phyloP scores from a whole-genome alignment of 2,888 invertebrate genomes.

The Yponomeuta cagnagella region DNA sequence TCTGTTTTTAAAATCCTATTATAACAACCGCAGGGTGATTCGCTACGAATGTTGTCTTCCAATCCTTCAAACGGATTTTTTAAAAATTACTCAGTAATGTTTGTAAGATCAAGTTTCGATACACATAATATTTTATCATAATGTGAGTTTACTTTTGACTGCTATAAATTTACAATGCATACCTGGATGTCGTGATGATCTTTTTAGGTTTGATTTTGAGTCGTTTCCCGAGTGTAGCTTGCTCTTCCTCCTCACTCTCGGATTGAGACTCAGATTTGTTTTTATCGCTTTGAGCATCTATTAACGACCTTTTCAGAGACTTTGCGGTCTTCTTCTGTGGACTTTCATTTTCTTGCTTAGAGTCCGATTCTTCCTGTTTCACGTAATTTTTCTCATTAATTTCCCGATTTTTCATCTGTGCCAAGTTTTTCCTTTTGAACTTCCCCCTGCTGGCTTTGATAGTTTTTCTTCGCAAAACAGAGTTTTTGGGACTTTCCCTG shows the following conservation, averaged over 20 bases:
- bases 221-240: conserved; percentile 55
- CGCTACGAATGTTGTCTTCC: too few relatives aligned
- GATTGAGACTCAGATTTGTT: conserved; percentile 67
- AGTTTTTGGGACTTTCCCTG: conserved; percentile 30
- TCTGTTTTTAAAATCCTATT: too few relatives aligned
- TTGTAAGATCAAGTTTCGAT: too few relatives aligned
- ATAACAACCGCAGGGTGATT: too few relatives aligned
- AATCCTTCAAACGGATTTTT: too few relatives aligned
- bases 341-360: conserved; percentile 35
- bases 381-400: conserved; percentile 28
- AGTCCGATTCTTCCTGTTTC: conserved; percentile 36
- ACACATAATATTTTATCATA: too few relatives aligned
- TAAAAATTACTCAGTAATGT: too few relatives aligned
- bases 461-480: conserved; percentile 52
- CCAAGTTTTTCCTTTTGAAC: conserved; percentile 55
- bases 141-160: too few relatives aligned
- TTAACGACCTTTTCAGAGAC: conserved; percentile 54
- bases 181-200: conserved; percentile 58
- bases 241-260: conserved; percentile 63
- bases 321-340: conserved; percentile 45
- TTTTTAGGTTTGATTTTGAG: conserved; percentile 70
- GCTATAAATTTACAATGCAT: conserved; percentile 19
- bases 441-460: conserved; percentile 63
- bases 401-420: conserved; percentile 29
- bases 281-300: conserved; percentile 57